phyloP scores from a whole-genome alignment of 2,888 invertebrate species.

The Hirtodrosophila confusa region DNA sequence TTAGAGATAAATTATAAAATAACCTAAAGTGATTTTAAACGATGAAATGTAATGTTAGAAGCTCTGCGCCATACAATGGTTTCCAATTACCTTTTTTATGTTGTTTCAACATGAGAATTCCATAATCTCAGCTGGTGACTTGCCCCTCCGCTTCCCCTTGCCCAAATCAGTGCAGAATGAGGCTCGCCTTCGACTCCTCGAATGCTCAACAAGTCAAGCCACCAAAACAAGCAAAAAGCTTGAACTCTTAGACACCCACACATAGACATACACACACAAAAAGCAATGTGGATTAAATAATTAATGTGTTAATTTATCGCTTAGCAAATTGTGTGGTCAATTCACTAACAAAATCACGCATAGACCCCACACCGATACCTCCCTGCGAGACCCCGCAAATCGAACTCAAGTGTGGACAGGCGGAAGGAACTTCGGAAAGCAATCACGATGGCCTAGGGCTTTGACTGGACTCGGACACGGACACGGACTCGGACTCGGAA shows the following conservation, averaged over 20 bases:
- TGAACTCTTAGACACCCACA: slow-evolving; percentile 6
- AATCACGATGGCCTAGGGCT: slow-evolving; percentile 47
- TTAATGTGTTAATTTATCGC: slow-evolving; percentile 79
- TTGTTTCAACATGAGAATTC: slow-evolving; percentile 1
- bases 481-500: background rate
- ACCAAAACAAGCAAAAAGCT: slow-evolving; percentile 1
- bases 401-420: slow-evolving; percentile 62
- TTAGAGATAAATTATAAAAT: too few relatives aligned
- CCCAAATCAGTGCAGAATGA: slow-evolving; percentile 29
- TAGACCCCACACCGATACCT: slow-evolving; percentile 16
- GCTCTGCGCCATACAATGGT: too few relatives aligned
- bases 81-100: background rate
- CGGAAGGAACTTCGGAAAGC: slow-evolving; percentile 53
- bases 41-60: too few relatives aligned
- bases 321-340: slow-evolving; percentile 80
- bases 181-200: slow-evolving; percentile 4
- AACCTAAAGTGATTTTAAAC: too few relatives aligned
- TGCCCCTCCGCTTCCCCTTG: too few relatives aligned
- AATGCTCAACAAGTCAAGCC: slow-evolving; percentile 42
- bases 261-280: slow-evolving; percentile 4
- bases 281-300: slow-evolving; percentile 60
- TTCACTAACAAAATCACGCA: slow-evolving; percentile 71
- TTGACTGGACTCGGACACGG: background rate
- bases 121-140: slow-evolving; percentile 28
- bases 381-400: slow-evolving; percentile 23